A percentile compares a stretch with the other conserved stretches of the same genome.
Conservation (phyloP, 2,113 vertebrate species). For the Percopsis transmontana region DNA sequence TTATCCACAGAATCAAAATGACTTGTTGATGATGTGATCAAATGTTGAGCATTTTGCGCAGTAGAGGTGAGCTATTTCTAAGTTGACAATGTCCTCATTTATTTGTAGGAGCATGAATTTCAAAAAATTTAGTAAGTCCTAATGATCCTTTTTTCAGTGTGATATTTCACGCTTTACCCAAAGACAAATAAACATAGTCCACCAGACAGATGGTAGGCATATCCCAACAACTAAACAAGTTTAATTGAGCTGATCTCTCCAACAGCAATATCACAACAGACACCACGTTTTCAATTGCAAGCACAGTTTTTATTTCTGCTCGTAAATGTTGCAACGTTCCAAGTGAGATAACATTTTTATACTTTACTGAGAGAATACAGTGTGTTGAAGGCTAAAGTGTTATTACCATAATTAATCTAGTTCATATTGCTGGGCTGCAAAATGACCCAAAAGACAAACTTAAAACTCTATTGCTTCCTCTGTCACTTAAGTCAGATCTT, state of each 20-base stretch:
- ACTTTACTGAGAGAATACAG: neutral
- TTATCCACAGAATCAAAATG: constrained; percentile 12
- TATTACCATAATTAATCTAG: neutral
- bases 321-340: neutral
- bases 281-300: too few relatives aligned
- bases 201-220: constrained; percentile 28
- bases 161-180: constrained; percentile 29
- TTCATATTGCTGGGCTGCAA: neutral
- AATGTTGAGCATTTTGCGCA: neutral
- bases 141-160: neutral
- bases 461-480: constrained; percentile 5
- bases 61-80: neutral
- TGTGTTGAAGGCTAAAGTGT: neutral
- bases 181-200: constrained; percentile 32
- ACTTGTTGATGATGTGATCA: too few relatives aligned
- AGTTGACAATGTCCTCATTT: too few relatives aligned
- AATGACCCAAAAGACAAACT: constrained; percentile 16
- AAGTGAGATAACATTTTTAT: constrained; percentile 1
- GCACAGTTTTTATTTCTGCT: too few relatives aligned
- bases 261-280: too few relatives aligned
- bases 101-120: constrained; percentile 3
- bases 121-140: constrained; percentile 15
- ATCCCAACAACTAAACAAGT: too few relatives aligned
- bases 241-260: constrained; percentile 31
- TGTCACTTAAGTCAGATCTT: constrained; percentile 8